These are phyloP conservation scores for Vultur gryphus DNA, from an alignment of 2,797 vertebrate species.

Conservation along the genomic window DNA sequence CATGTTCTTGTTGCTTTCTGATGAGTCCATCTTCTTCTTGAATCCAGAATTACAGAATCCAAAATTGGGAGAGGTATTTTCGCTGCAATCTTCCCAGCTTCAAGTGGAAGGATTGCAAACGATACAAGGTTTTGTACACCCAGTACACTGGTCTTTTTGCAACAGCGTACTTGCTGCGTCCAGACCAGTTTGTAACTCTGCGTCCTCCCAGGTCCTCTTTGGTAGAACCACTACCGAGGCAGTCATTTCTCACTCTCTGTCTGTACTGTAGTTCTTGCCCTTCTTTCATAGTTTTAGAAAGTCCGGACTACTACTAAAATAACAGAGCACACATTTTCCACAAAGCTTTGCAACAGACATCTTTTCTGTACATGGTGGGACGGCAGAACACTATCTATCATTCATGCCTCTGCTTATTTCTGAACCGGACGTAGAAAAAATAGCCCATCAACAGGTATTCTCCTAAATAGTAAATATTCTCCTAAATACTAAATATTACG, in stretches of 20 bases:
- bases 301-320: not conserved
- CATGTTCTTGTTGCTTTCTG: not conserved
- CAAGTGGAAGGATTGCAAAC: not conserved
- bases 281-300: not conserved
- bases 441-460: not conserved
- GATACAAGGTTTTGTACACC: not conserved
- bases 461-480: not conserved
- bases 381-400: not conserved
- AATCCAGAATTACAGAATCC: not conserved
- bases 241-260: not conserved
- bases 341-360: not conserved
- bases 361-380: no score
- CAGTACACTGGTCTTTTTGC: not conserved
- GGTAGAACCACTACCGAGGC: not conserved
- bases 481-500: not conserved
- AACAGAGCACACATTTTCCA: not conserved
- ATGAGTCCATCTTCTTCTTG: not conserved
- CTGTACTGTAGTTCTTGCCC: not conserved
- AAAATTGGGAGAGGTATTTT: not conserved
- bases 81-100: not conserved
- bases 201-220: not conserved
- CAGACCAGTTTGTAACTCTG: not conserved
- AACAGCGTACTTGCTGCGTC: not conserved
- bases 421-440: not conserved
- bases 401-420: not conserved